A percentile compares a stretch with the other conserved stretches of the same genome.
These are phyloP conservation scores for Hipposideros armiger DNA, from an alignment of 2,113 vertebrate species.

Conservation along the genomic window DNA sequence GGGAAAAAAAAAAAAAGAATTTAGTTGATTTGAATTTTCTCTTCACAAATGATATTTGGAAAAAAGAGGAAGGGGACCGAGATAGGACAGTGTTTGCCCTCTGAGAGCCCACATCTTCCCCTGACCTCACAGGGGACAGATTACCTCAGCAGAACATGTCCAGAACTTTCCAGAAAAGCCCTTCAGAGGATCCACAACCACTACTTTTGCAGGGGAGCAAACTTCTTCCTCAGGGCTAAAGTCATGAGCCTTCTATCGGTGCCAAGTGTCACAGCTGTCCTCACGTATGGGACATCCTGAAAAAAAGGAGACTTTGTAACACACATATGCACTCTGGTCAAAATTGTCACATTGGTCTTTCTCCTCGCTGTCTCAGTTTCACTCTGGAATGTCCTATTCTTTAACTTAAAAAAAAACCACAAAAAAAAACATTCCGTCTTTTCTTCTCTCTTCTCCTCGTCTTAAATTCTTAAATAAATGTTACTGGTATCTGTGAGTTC, in stretches of 20 bases:
- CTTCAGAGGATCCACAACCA: neutral
- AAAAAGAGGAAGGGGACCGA: neutral
- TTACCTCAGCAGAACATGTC: slow-evolving; percentile 22
- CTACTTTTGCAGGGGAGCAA: accelerated
- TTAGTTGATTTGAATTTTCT: neutral
- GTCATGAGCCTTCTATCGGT: neutral
- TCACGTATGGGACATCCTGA: neutral
- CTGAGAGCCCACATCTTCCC: neutral
- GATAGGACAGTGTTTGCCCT: neutral
- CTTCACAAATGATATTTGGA: slow-evolving; percentile 53
- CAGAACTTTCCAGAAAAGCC: slow-evolving; percentile 31
- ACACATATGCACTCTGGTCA: accelerated
- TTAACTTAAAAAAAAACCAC: neutral
- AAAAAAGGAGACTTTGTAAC: too few relatives aligned
- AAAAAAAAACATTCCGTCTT: neutral
- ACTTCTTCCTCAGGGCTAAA: neutral
- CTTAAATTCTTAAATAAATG: neutral
- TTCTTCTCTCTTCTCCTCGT: neutral
- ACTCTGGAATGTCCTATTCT: neutral
- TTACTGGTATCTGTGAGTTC: neutral
- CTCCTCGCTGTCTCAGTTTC: neutral
- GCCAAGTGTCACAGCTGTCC: neutral
- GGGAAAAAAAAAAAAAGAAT: neutral
- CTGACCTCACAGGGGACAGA: neutral
- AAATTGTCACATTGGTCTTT: neutral